Evolutionary conservation across 2,888 invertebrate genomes (phyloP).

Genomic region (Atrina japonica): DNA sequence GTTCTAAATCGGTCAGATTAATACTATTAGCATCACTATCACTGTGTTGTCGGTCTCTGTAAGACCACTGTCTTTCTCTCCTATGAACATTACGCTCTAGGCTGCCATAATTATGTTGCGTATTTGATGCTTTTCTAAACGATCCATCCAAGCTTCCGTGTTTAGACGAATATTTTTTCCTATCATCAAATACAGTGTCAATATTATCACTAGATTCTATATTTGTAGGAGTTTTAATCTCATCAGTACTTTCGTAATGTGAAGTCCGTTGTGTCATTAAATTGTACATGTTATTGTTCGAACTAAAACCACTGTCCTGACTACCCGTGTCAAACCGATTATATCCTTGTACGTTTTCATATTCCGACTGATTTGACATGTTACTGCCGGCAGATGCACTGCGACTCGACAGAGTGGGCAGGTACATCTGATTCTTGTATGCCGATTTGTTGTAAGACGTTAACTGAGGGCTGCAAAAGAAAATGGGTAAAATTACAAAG

Average conservation of each 20-base stretch:
- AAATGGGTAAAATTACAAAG: background rate
- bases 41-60: conserved; percentile 51
- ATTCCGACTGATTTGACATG: conserved; percentile 70
- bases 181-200: conserved; percentile 57
- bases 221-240: conserved; percentile 67
- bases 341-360: conserved; percentile 65
- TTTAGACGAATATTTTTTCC: conserved; percentile 52
- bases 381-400: conserved; percentile 62
- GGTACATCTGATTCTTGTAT: conserved; percentile 80
- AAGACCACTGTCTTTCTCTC: conserved; percentile 49
- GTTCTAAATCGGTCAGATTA: conserved; percentile 52
- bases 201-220: conserved; percentile 50
- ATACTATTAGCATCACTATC: conserved; percentile 51
- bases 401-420: conserved; percentile 61
- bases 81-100: conserved; percentile 61
- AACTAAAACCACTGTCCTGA: conserved; percentile 70
- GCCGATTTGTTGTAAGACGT: conserved; percentile 48
- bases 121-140: conserved; percentile 48
- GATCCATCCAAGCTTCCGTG: conserved; percentile 77
- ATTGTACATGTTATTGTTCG: conserved; percentile 79
- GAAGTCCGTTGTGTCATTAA: conserved; percentile 80
- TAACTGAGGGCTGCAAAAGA: conserved; percentile 63
- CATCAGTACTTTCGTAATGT: conserved; percentile 76
- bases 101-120: conserved; percentile 63
- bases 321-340: conserved; percentile 53